A percentile compares a stretch with the other conserved stretches of the same genome.
Evolutionary conservation across 2,888 invertebrate genomes (phyloP).

Genomic region (Acrobasis suavella): DNA sequence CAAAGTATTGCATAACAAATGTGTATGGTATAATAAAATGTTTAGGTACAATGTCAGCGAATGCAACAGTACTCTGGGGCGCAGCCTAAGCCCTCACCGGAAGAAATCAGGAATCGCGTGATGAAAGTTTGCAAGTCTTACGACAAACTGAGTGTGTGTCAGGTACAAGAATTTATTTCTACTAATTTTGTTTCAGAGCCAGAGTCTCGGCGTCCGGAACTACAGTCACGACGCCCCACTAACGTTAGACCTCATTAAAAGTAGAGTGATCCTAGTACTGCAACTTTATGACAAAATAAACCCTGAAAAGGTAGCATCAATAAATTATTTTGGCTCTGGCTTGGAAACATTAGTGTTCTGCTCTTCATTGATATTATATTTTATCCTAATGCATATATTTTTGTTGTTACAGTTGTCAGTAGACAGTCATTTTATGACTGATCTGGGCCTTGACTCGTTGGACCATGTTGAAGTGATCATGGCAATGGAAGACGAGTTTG

Average conservation of each 20-base stretch:
- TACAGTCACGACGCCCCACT: constrained; percentile 90
- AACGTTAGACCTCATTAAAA: constrained; percentile 90
- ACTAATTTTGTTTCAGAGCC: constrained; percentile 83
- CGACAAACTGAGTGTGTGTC: constrained; percentile 93
- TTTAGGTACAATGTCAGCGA: constrained; percentile 69
- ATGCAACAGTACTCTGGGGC: constrained; percentile 58
- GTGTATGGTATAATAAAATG: constrained; percentile 66
- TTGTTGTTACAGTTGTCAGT: constrained; percentile 88
- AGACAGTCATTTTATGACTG: constrained; percentile 98
- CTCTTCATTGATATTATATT: not conserved
- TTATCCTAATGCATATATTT: constrained; percentile 21
- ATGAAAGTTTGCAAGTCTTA: constrained; percentile 93
- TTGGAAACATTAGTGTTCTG: constrained; percentile 3
- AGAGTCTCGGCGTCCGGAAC: constrained; percentile 85
- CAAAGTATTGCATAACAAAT: constrained; percentile 79
- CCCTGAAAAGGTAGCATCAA: constrained; percentile 90
- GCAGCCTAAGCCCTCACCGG: constrained; percentile 79
- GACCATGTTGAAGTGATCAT: constrained; percentile 99
- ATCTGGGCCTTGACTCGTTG: constrained; percentile 97
- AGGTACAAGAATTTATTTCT: constrained; percentile 85
- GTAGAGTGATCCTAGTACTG: constrained; percentile 96
- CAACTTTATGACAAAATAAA: constrained; percentile 99
- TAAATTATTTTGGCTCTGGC: constrained; percentile 13
- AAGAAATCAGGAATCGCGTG: constrained; percentile 90
- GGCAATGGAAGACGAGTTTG: constrained; percentile 99